Percentiles rank a stretch among this genome's conserved stretches.
phyloP scores from a whole-genome alignment of 2,113 vertebrate species.

The Grammomys dolichurus region DNA sequence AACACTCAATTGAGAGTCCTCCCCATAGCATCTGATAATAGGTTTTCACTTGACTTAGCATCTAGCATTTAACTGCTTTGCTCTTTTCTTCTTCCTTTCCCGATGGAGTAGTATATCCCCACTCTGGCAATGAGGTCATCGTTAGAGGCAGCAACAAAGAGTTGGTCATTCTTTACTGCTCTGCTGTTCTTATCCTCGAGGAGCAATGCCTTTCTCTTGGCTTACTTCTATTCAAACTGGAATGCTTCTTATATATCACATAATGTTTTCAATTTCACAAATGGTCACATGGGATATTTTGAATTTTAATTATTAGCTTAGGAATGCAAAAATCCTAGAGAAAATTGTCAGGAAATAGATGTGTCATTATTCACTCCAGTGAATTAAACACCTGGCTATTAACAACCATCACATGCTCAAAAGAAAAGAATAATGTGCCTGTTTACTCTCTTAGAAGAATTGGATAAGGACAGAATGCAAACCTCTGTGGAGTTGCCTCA shows the following conservation, averaged over 20 bases:
- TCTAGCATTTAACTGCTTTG: conserved; percentile 29
- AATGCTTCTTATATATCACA: conserved; percentile 12
- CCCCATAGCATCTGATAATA: conserved; percentile 38
- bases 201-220: conserved; percentile 4
- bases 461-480: conserved; percentile 42
- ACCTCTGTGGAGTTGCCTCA: conserved; percentile 2
- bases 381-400: conserved; percentile 32
- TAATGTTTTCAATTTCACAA: conserved; percentile 43
- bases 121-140: neutral
- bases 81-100: conserved; percentile 52
- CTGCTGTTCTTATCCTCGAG: neutral
- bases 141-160: conserved; percentile 17
- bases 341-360: neutral
- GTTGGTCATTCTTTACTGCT: neutral
- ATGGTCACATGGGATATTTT: conserved; percentile 41
- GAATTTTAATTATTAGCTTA: conserved; percentile 57
- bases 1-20: conserved; percentile 29
- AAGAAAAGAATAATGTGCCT: conserved; percentile 36
- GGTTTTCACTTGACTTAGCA: conserved; percentile 23
- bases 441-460: conserved; percentile 31
- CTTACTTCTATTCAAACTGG: conserved; percentile 40
- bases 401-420: conserved; percentile 22
- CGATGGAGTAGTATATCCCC: neutral
- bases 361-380: neutral
- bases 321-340: conserved; percentile 21